phyloP scores from a whole-genome alignment of 1,140 invertebrate genomes.

The Temnothorax curvispinosus region DNA sequence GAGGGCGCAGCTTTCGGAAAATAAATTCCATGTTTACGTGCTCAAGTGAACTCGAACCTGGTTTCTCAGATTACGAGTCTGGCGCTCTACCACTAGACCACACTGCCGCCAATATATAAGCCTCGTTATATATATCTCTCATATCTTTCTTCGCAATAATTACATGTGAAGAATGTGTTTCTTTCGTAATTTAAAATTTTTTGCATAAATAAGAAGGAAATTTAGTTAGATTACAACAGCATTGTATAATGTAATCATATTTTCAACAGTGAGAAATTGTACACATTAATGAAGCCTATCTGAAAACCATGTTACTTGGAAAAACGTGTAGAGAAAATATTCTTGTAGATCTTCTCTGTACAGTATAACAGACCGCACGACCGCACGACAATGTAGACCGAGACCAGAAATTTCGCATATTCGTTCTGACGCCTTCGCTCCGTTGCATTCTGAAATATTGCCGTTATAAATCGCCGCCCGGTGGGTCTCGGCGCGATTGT shows the following conservation, averaged over 20 bases:
- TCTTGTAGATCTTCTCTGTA: neutral
- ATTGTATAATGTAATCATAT: neutral
- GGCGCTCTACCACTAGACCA: too few relatives aligned
- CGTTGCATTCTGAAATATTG: slow-evolving; percentile 73
- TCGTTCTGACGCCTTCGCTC: neutral
- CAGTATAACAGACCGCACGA: neutral
- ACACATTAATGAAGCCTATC: neutral
- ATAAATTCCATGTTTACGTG: too few relatives aligned
- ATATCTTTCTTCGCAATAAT: neutral
- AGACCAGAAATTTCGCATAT: slow-evolving; percentile 13
- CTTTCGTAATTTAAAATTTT: slow-evolving; percentile 1
- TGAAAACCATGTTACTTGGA: neutral
- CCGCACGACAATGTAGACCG: neutral
- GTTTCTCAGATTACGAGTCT: too few relatives aligned
- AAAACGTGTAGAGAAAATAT: neutral
- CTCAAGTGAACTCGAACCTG: too few relatives aligned
- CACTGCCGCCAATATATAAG: too few relatives aligned
- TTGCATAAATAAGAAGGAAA: neutral
- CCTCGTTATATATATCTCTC: neutral
- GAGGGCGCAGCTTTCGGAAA: too few relatives aligned
- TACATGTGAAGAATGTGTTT: neutral
- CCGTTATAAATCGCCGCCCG: slow-evolving; percentile 75
- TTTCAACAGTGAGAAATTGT: neutral
- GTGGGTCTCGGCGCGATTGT: slow-evolving; percentile 73
- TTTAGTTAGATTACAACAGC: neutral